Conservation (phyloP, 2,113 vertebrate species). For the Centropus unirufus region DNA sequence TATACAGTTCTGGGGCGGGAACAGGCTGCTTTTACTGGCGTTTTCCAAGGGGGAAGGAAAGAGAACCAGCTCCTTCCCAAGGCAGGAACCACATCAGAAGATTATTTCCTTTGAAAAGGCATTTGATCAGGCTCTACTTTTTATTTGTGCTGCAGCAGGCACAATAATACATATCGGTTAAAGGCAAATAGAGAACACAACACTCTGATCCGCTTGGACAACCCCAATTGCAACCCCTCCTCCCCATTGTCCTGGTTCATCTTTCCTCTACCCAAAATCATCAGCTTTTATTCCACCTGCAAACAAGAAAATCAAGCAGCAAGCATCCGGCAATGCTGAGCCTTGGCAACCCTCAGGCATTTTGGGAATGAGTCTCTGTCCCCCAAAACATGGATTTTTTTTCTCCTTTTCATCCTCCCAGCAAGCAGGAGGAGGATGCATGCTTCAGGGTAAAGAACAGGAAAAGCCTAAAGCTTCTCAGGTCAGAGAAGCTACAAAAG, state of each 20-base stretch:
- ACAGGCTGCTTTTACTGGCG: background rate
- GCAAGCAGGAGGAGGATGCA: background rate
- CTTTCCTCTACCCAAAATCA: background rate
- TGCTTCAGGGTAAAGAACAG: background rate
- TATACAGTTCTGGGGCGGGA: background rate
- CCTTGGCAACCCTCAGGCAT: background rate
- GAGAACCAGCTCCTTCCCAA: background rate
- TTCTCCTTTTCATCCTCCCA: background rate
- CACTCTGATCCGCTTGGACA: background rate
- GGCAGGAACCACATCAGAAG: background rate
- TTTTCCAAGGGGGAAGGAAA: background rate
- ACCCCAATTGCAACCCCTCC: background rate
- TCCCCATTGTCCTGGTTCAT: fast-evolving
- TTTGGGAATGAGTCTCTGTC: background rate
- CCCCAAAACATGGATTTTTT: background rate
- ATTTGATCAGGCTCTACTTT: background rate
- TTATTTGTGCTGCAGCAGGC: background rate
- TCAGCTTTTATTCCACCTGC: background rate
- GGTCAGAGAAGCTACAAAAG: background rate
- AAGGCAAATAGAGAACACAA: background rate
- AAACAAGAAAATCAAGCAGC: fast-evolving
- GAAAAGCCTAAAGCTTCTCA: background rate
- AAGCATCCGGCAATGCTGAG: fast-evolving
- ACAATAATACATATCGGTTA: background rate
- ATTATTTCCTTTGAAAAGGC: background rate